Base-by-base conservation (phyloP, 2,113 vertebrate genomes). In the Callaeas wilsoni region DNA sequence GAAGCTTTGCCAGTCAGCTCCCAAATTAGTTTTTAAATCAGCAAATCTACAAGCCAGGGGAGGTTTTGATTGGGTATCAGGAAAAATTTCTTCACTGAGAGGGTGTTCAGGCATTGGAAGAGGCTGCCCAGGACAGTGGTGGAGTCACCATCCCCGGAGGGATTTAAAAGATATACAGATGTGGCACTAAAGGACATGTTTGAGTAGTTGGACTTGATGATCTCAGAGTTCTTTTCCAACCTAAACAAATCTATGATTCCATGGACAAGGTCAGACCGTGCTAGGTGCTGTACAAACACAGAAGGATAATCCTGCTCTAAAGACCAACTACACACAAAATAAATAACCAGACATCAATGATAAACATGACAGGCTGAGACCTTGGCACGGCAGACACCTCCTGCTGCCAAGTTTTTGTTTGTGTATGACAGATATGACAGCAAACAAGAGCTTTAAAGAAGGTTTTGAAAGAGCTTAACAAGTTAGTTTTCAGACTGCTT, bases 351-450 rank as follows among this genome's bases (percentile, higher is more conserved):
- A 83, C 42, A 86, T 25, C n/a, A 92, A 47, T 13, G 18, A 95
- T 92, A 71, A 88, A 77, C 64, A 64, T 7, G 68, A 87, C 76
- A 90, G 68, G 59, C 73, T 78, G 73, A 95, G 68, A 93, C 89
- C 86, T 81, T 92, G 93, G 95, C 93, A 92, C 64, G 39, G 35
- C 44, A 93, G 30, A 41, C 56, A 89, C 29, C 64, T 63, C n/a
- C 59, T 46, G 71, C 78, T 93, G 92, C 96, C 95, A 96, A 93
- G 70, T 83, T 90, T 87, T 90, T 84, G 69, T 89, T 93, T 88
- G 79, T 27, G 9, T 46, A 90, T 86, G 85, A 92, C 92, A 92
- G 87, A 91, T 88, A 92, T 25, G 79, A 92, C 92, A 94, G 79
- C 71, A 77, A 94, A 83, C 35, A 84, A 4, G 16, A 90, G 59